Evolutionary conservation across 2,113 vertebrate species (phyloP).

Genomic region (Phainopepla nitens): DNA sequence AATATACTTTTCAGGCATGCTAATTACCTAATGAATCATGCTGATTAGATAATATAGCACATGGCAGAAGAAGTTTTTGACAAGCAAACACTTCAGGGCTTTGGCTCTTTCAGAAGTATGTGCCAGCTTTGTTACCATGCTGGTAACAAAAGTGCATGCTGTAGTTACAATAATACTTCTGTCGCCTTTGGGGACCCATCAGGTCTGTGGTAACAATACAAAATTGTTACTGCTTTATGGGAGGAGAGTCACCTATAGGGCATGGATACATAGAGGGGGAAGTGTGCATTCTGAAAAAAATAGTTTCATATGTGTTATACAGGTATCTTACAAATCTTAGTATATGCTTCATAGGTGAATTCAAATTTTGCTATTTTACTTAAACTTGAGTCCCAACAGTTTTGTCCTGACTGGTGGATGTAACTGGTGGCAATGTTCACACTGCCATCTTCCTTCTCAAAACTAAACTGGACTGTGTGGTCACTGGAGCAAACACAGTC

Average conservation of each 20-base stretch:
- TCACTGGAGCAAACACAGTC: neutral
- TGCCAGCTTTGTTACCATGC: neutral
- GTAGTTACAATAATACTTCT: neutral
- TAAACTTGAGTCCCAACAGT: neutral
- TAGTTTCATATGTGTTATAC: neutral
- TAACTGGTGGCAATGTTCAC: too few species aligned
- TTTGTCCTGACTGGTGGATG: neutral
- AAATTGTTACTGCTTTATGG: neutral
- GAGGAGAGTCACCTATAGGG: neutral
- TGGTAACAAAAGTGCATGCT: neutral
- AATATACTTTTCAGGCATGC: constrained; percentile 15
- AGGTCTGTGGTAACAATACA: neutral
- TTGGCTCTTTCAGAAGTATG: neutral
- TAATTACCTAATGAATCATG: constrained; percentile 20
- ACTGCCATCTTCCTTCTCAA: neutral
- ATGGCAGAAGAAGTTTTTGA: neutral
- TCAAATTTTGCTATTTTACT: neutral
- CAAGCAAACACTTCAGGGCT: neutral
- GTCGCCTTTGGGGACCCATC: neutral
- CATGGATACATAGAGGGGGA: neutral
- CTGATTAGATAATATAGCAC: neutral
- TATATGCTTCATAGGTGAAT: neutral
- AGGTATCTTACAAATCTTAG: neutral
- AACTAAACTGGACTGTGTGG: neutral
- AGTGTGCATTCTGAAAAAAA: neutral